These are phyloP conservation scores for Gnatocerus cornutus DNA, from an alignment of 2,888 invertebrate genomes.

Conservation along the genomic window DNA sequence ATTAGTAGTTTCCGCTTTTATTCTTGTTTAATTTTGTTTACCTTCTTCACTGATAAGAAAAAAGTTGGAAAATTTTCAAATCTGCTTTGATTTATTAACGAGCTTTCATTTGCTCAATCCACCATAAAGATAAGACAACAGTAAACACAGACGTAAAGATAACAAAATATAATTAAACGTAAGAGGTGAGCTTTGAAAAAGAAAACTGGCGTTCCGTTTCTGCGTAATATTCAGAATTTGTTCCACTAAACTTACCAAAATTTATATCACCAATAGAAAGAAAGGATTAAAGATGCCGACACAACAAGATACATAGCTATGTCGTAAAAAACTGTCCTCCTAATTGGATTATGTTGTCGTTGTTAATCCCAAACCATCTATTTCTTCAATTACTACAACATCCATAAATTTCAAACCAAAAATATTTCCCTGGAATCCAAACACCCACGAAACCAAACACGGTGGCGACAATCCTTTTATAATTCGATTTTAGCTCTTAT, in stretches of 20 bases:
- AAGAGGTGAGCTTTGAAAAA: constrained; percentile 24
- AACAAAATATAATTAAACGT: constrained; percentile 37
- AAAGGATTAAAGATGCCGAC: constrained; percentile 12
- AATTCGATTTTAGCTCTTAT: constrained; percentile 16
- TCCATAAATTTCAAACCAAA: constrained; percentile 31
- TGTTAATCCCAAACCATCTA: constrained; percentile 9
- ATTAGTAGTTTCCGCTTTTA: constrained; percentile 33
- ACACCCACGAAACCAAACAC: constrained; percentile 4
- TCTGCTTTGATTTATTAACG: constrained; percentile 39
- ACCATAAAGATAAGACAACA: constrained; percentile 34
- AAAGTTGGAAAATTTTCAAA: constrained; percentile 30
- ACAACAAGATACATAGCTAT: constrained; percentile 18
- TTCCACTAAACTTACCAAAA: constrained; percentile 22
- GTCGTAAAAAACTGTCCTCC: constrained; percentile 6
- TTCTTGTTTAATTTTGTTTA: constrained; percentile 21
- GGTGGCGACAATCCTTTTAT: constrained; percentile 10
- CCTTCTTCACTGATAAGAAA: constrained; percentile 25
- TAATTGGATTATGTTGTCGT: constrained; percentile 36
- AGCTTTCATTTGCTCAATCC: constrained; percentile 42
- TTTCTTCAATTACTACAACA: constrained; percentile 19
- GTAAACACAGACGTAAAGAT: constrained; percentile 31
- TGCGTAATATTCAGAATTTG: constrained; percentile 17
- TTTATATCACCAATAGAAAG: constrained; percentile 29
- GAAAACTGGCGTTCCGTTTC: constrained; percentile 12
- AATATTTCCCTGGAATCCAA: constrained; percentile 29